Conservation (phyloP, 1,140 invertebrate genomes). For the Latrodectus geometricus region DNA sequence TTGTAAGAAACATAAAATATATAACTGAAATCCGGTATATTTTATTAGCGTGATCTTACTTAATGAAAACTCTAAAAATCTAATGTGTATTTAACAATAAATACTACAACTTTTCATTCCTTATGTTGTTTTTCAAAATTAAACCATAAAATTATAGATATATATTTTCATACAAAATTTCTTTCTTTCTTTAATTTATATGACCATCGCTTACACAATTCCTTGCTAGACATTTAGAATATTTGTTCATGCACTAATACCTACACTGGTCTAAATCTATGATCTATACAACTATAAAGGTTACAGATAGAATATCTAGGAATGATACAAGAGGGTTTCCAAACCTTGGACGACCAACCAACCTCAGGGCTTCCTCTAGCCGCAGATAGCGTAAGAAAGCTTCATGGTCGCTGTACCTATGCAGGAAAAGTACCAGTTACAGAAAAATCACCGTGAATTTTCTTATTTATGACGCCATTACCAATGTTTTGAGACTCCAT, state of each 20-base stretch:
- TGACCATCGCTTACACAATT: no score
- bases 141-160: no score
- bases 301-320: not conserved
- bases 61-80: no score
- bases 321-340: conserved; percentile 23
- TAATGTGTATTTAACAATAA: no score
- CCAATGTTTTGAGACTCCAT: not conserved
- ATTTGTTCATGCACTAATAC: not conserved
- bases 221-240: no score
- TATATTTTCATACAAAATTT: no score
- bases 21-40: no score
- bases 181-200: no score
- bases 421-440: conserved; percentile 37
- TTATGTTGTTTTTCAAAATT: no score
- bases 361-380: conserved; percentile 49
- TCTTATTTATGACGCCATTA: not conserved
- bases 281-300: not conserved
- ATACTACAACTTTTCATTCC: no score
- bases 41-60: no score
- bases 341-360: conserved; percentile 35
- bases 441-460: not conserved
- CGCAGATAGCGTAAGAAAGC: conserved; percentile 52
- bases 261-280: not conserved
- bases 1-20: no score
- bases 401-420: conserved; percentile 57